A percentile compares a stretch with the other conserved stretches of the same genome.
Conservation (phyloP, 2,113 vertebrate species). For the Tachysurus fulvidraco region DNA sequence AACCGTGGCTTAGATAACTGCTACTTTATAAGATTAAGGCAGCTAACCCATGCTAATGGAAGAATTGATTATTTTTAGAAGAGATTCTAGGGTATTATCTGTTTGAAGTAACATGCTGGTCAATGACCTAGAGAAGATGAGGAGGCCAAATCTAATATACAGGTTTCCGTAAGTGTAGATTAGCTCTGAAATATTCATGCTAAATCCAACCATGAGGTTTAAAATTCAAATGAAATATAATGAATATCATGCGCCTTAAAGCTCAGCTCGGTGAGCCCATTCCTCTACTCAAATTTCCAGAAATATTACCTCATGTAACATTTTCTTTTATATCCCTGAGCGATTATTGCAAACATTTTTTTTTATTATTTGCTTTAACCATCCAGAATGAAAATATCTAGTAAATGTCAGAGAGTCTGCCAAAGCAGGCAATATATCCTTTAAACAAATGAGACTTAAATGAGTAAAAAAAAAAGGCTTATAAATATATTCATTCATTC, state of each 20-base stretch:
- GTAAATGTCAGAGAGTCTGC: slow-evolving; percentile 14
- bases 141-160: neutral
- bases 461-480: neutral
- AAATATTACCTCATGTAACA: neutral
- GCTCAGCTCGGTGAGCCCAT: neutral
- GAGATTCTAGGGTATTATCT: neutral
- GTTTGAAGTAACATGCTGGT: no score
- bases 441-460: slow-evolving; percentile 7
- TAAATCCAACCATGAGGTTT: neutral
- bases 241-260: neutral
- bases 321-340: slow-evolving; percentile 13
- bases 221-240: neutral
- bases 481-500: neutral
- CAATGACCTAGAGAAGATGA: neutral
- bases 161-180: neutral
- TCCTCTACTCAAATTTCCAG: neutral
- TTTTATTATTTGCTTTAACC: neutral
- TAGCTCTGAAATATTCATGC: neutral
- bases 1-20: no score
- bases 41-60: no score
- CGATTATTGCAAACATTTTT: slow-evolving; percentile 12
- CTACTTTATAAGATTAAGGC: no score
- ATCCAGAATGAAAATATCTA: slow-evolving; percentile 10
- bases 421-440: neutral
- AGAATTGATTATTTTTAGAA: neutral